Base-by-base conservation (phyloP, 2,888 invertebrate species). In the Tetranychus piercei region DNA sequence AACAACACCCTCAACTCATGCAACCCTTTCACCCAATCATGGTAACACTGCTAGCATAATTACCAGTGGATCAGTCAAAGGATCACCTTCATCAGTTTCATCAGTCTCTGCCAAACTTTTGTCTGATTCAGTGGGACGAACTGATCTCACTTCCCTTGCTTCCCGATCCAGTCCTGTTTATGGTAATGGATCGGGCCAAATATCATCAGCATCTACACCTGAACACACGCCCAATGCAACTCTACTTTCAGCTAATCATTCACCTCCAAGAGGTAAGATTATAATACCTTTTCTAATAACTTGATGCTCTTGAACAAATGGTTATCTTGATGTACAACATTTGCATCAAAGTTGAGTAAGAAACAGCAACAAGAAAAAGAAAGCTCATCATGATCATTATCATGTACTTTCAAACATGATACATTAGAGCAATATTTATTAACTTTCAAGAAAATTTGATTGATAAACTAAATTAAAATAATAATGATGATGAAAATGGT, bases 171-270 rank as follows among this genome's bases (percentile, higher is more conserved):
- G 76, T 74, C 76, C 76, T 15, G 73, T 74, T 55, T 76, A 65
- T 23, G 69, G 71, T 8, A 75, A 76, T 34, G 74, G 66, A 22
- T 65, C 73, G n/a, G 75, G 73, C 6, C 73, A 75, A 44, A 71
- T 75, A 15, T 76, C 76, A 22, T 72, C 71, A 34, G 71, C 70
- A 22, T 76, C 76, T 11, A 76, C 75, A n/a, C 76, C 76, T 5
- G 76, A 76, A n/a, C 75, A 73, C 20, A 71, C 71, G 6, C 71
- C 71, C 69, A 71, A 44, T 44, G 15, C 44, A 71, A 44, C 71
- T 15, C 34, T 71, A 44, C n/a, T 69, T 22, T 23, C 69, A 23
- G 34, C 69, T 11, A 71, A 20, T 71, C 71, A 71, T n/a, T 71
- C 71, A 44, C 71, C 71, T 20, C 71, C 71, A 44, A 34, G 44